A percentile compares a stretch with the other conserved stretches of the same genome.
Conservation (phyloP, 92 coral and sea anemone genomes). For the Actinostola sp. region DNA sequence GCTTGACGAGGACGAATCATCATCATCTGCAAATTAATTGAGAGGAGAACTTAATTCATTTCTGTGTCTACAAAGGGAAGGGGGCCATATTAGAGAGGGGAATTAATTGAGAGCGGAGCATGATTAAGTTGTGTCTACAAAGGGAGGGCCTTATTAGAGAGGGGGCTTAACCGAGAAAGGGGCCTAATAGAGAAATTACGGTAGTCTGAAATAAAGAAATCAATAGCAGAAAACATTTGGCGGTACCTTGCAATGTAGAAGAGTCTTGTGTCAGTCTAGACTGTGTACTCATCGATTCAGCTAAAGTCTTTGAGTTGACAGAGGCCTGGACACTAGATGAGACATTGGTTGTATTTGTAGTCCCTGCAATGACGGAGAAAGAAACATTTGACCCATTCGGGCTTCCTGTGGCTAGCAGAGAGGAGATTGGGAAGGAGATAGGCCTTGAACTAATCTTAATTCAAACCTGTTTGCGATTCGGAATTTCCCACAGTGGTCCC, state of each 20-base stretch:
- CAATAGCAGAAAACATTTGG: too few relatives aligned
- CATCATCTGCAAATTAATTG: conserved; percentile 54
- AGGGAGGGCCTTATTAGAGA: too few relatives aligned
- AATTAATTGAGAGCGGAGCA: too few relatives aligned
- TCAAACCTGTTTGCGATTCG: conserved; percentile 66
- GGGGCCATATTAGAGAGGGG: too few relatives aligned
- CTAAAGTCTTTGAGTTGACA: conserved; percentile 6
- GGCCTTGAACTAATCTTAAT: neutral
- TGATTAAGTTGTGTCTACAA: too few relatives aligned
- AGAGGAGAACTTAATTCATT: too few relatives aligned
- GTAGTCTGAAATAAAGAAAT: too few relatives aligned
- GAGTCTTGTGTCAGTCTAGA: conserved; percentile 11
- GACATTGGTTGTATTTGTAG: conserved; percentile 1
- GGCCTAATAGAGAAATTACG: too few relatives aligned
- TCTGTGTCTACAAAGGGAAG: too few relatives aligned
- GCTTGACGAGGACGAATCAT: conserved; percentile 75
- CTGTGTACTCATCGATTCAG: conserved; percentile 7
- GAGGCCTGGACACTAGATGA: conserved; percentile 6
- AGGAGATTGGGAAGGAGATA: too few relatives aligned
- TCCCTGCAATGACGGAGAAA: neutral
- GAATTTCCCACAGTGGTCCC: conserved; percentile 57
- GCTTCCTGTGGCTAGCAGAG: too few relatives aligned
- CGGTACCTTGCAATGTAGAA: conserved; percentile 18
- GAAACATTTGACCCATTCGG: neutral
- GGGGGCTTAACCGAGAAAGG: too few relatives aligned